Percentiles rank a stretch among this genome's conserved stretches.
Evolutionary conservation across 2,888 invertebrate species (phyloP).

Genomic region (Odontomyia ornata): DNA sequence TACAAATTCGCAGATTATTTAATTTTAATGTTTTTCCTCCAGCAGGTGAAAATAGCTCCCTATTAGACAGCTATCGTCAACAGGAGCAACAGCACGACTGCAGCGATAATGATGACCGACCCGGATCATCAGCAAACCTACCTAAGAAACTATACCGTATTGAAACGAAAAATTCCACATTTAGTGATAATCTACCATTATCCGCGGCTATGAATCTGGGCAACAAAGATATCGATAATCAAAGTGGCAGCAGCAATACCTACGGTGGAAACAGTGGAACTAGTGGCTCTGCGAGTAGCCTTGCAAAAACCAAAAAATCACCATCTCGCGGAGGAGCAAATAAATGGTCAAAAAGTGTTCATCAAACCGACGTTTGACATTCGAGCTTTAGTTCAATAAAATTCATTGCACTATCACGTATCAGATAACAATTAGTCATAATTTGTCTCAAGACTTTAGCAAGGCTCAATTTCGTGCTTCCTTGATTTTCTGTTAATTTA

Average conservation of each 20-base stretch:
- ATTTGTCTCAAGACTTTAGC: neutral
- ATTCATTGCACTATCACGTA: conserved; percentile 1
- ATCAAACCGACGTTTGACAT: conserved; percentile 55
- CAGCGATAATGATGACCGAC: conserved; percentile 7
- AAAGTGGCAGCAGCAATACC: neutral
- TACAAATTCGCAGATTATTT: no score
- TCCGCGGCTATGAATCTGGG: neutral
- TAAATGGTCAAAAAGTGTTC: conserved; percentile 54
- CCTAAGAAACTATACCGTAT: conserved; percentile 65
- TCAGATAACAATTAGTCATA: conserved; percentile 18
- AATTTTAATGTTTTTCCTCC: neutral
- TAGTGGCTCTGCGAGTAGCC: conserved; percentile 4
- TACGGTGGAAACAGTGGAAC: neutral
- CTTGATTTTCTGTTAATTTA: neutral
- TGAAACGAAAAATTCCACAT: conserved; percentile 87
- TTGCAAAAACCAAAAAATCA: conserved; percentile 15
- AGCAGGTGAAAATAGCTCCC: conserved; percentile 46
- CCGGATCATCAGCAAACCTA: neutral
- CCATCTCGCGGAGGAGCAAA: conserved; percentile 40
- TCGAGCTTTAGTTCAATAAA: conserved; percentile 18
- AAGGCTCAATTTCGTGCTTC: neutral
- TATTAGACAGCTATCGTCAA: conserved; percentile 62
- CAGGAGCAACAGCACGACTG: conserved; percentile 71
- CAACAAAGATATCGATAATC: no score
- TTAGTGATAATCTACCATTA: conserved; percentile 64